Percentiles rank a stretch among this genome's conserved stretches.
phyloP scores from a whole-genome alignment of 1,140 invertebrate genomes.

The Myzus persicae region DNA sequence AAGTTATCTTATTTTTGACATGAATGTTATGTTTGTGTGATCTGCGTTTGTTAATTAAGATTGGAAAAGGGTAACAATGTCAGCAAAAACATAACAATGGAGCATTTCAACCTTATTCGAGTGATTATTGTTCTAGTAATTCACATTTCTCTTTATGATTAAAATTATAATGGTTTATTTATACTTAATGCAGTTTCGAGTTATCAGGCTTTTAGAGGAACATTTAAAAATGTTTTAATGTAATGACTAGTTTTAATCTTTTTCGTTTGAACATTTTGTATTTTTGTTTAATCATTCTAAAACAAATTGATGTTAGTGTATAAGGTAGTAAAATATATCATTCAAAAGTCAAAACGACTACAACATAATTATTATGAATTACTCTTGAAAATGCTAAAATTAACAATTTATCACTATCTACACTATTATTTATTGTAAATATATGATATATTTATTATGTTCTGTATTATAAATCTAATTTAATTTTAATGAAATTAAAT shows the following conservation, averaged over 20 bases:
- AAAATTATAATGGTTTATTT: background rate
- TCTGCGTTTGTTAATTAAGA: background rate
- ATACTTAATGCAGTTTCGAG: background rate
- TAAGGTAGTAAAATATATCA: background rate
- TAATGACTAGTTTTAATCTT: background rate
- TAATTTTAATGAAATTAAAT: background rate
- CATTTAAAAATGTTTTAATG: background rate
- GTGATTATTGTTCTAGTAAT: background rate
- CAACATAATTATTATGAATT: background rate
- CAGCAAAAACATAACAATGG: background rate
- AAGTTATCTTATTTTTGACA: background rate
- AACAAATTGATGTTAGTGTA: background rate
- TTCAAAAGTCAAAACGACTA: background rate
- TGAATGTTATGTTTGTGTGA: background rate
- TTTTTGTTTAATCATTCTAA: background rate
- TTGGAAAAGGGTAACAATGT: background rate
- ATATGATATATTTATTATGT: background rate
- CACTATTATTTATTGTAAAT: background rate
- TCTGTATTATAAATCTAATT: background rate
- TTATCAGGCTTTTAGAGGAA: background rate
- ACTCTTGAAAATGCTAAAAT: background rate
- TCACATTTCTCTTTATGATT: slow-evolving; percentile 1
- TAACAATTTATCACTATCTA: background rate
- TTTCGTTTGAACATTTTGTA: background rate
- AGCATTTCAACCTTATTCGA: background rate